phyloP scores from a whole-genome alignment of 2,888 invertebrate species.

The Priocnemis perturbator region DNA sequence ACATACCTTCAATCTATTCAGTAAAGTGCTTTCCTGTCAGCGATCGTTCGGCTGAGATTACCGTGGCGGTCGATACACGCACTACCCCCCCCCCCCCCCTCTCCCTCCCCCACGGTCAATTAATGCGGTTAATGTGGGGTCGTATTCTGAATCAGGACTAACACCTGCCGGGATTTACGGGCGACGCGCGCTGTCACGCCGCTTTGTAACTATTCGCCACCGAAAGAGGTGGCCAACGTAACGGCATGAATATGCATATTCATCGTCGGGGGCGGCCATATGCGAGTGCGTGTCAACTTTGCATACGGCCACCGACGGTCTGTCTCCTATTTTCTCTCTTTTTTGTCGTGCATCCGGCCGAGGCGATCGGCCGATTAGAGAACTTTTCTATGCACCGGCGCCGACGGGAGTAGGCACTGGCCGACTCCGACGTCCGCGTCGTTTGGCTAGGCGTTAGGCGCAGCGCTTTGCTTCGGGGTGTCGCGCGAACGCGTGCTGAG shows the following conservation, averaged over 20 bases:
- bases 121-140: conserved; percentile 47
- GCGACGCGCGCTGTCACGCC: conserved; percentile 30
- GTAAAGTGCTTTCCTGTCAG: neutral
- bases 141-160: conserved; percentile 56
- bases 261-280: conserved; percentile 6
- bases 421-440: no score
- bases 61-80: conserved; percentile 25
- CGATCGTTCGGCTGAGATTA: conserved; percentile 11
- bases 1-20: neutral
- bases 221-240: conserved; percentile 13
- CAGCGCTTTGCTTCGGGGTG: no score
- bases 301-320: neutral
- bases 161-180: conserved; percentile 51
- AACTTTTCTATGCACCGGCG: neutral
- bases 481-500: no score
- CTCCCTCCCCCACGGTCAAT: no score
- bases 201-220: conserved; percentile 12
- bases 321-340: neutral
- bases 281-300: neutral
- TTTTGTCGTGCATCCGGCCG: no score
- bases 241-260: conserved; percentile 46
- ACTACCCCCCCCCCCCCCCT: conserved; percentile 30
- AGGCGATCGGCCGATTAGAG: neutral
- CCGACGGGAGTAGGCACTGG: no score
- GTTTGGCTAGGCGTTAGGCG: no score